Evolutionary conservation across 1,140 invertebrate genomes (phyloP).

Genomic region (Cherax quadricarinatus): DNA sequence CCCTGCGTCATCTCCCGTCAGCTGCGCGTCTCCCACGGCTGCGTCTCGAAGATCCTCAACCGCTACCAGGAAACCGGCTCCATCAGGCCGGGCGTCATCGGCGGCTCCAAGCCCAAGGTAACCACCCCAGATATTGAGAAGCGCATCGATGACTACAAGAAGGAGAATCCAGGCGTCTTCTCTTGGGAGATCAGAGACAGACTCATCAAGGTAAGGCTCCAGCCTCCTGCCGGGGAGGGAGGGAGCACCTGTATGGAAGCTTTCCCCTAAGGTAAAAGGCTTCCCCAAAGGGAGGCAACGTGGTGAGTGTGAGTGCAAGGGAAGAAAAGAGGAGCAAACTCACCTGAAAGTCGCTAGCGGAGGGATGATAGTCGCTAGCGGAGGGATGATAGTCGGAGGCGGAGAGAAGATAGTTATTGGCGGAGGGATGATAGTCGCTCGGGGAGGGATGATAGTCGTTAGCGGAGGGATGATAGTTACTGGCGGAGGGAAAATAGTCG

Average conservation of each 20-base stretch:
- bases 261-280: too few relatives aligned
- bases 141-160: constrained; percentile 79
- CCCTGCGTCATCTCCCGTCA: constrained; percentile 93
- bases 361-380: too few relatives aligned
- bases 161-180: constrained; percentile 80
- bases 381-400: too few relatives aligned
- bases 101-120: constrained; percentile 76
- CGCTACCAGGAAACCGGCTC: constrained; percentile 83
- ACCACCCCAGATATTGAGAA: constrained; percentile 79
- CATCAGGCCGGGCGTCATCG: constrained; percentile 79
- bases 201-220: constrained; percentile 56
- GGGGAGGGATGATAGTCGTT: too few relatives aligned
- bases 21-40: constrained; percentile 91
- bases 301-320: not conserved
- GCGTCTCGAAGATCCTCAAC: constrained; percentile 94
- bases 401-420: too few relatives aligned
- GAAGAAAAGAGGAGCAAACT: too few relatives aligned
- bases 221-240: not conserved
- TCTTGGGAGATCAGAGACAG: constrained; percentile 80
- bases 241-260: not conserved
- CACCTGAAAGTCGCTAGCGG: not conserved
- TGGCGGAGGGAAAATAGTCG: too few relatives aligned
- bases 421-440: too few relatives aligned
- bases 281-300: not conserved
- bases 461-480: too few relatives aligned